These are phyloP conservation scores for Platygyra sinensis DNA, from an alignment of 64 coral and sea anemone genomes.

Conservation along the genomic window DNA sequence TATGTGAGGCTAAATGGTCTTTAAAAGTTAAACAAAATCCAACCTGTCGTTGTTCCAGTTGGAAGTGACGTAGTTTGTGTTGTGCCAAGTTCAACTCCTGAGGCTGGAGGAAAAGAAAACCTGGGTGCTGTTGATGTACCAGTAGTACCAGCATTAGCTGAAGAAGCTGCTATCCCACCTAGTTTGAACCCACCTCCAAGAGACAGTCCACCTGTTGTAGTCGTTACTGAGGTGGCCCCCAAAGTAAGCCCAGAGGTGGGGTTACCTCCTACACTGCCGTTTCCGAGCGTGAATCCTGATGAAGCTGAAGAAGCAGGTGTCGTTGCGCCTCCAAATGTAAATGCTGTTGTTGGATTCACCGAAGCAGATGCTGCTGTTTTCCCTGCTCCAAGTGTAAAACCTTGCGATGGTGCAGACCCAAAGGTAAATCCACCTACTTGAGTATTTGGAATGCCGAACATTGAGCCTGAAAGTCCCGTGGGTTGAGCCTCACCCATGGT, in stretches of 20 bases:
- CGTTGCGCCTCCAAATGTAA: conserved; percentile 55
- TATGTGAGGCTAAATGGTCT: too few species aligned
- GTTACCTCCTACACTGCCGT: not conserved
- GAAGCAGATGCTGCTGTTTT: conserved; percentile 17
- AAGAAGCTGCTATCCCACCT: not conserved
- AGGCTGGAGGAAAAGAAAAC: not conserved
- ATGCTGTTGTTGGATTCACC: conserved; percentile 21
- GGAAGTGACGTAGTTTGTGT: conserved; percentile 35
- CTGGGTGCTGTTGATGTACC: not conserved
- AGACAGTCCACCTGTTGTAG: not conserved
- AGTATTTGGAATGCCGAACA: not conserved
- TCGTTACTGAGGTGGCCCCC: not conserved
- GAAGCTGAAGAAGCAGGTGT: not conserved
- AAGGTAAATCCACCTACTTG: conserved; percentile 5
- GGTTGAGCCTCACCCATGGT: conserved; percentile 14
- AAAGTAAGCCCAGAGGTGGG: not conserved
- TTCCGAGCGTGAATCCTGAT: conserved; percentile 1
- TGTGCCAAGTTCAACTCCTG: not conserved
- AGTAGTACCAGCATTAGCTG: not conserved
- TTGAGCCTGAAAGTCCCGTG: not conserved
- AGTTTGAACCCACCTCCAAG: not conserved
- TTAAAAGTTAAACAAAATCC: not conserved
- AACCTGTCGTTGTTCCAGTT: conserved; percentile 26
- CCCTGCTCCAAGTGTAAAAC: conserved; percentile 24
- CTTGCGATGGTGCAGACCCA: conserved; percentile 21